A percentile compares a stretch with the other conserved stretches of the same genome.
These are phyloP conservation scores for Ostrea edulis DNA, from an alignment of 1,140 invertebrate species.

Conservation along the genomic window DNA sequence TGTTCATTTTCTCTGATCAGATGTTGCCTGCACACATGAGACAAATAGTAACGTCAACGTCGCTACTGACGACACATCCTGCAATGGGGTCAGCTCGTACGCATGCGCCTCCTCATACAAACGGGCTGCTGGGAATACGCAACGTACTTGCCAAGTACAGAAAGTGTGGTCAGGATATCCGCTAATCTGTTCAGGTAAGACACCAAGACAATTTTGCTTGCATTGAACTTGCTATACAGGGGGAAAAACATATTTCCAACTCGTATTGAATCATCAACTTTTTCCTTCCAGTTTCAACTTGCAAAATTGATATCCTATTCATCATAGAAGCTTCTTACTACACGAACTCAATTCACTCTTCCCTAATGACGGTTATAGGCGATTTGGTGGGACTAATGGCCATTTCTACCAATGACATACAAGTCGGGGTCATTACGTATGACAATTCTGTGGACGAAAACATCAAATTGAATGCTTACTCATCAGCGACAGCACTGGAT, in stretches of 20 bases:
- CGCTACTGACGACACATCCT: background rate
- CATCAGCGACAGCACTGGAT: background rate
- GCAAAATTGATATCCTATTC: conserved; percentile 1
- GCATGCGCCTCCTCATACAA: background rate
- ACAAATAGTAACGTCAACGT: background rate
- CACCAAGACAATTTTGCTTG: background rate
- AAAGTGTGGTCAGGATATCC: background rate
- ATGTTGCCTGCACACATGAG: background rate
- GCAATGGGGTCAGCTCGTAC: background rate
- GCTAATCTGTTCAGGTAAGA: background rate
- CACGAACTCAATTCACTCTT: background rate
- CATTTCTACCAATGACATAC: conserved; percentile 15
- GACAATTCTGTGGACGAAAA: background rate
- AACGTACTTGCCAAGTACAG: background rate
- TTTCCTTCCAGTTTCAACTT: background rate
- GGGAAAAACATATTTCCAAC: background rate
- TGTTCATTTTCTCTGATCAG: background rate
- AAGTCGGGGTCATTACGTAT: background rate
- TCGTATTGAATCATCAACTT: background rate
- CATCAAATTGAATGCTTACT: background rate
- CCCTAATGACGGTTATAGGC: background rate
- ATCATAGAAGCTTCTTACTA: background rate
- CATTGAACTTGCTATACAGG: background rate
- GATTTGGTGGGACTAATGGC: background rate
- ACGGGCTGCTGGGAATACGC: background rate